These are phyloP conservation scores for Ptilonorhynchus violaceus DNA, from an alignment of 2,113 vertebrate species.

Conservation along the genomic window DNA sequence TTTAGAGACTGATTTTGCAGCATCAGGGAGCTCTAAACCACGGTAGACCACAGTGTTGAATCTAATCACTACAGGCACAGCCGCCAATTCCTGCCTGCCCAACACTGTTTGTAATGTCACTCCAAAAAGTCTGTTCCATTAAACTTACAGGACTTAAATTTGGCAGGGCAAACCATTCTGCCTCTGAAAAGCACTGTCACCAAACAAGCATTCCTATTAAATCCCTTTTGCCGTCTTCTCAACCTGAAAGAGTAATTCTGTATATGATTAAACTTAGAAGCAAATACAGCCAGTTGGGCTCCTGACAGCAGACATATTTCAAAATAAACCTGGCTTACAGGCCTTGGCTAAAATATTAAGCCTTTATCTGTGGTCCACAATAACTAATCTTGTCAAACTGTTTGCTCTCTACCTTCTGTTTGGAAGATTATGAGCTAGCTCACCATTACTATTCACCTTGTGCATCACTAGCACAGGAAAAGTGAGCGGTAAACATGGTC, in stretches of 20 bases:
- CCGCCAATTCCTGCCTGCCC: not conserved
- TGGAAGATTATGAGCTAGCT: conserved; percentile 51
- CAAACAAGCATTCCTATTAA: conserved; percentile 59
- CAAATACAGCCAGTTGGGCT: conserved; percentile 62
- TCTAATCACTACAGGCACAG: not conserved
- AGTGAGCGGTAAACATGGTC: conserved; percentile 30
- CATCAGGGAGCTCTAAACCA: not conserved
- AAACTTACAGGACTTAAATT: conserved; percentile 7
- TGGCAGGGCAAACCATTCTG: conserved; percentile 33
- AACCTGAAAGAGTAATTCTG: conserved; percentile 48
- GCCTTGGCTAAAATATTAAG: conserved; percentile 65
- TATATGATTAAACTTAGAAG: conserved; percentile 54
- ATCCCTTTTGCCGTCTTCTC: conserved; percentile 28
- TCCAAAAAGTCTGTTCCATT: conserved; percentile 24
- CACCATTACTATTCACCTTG: conserved; percentile 56
- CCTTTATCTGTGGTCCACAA: conserved; percentile 60
- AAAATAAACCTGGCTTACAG: conserved; percentile 61
- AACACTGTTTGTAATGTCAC: conserved; percentile 15
- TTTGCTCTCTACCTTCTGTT: conserved; percentile 47
- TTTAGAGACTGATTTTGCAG: conserved; percentile 4
- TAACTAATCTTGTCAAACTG: conserved; percentile 57
- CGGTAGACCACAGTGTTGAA: conserved; percentile 5
- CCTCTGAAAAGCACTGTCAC: conserved; percentile 30
- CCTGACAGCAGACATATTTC: conserved; percentile 58
- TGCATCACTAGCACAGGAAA: conserved; percentile 35